Evolutionary conservation across 37 sponge, comb jelly and placozoan genomes (phyloP).

Genomic region (Spongilla lacustris): DNA sequence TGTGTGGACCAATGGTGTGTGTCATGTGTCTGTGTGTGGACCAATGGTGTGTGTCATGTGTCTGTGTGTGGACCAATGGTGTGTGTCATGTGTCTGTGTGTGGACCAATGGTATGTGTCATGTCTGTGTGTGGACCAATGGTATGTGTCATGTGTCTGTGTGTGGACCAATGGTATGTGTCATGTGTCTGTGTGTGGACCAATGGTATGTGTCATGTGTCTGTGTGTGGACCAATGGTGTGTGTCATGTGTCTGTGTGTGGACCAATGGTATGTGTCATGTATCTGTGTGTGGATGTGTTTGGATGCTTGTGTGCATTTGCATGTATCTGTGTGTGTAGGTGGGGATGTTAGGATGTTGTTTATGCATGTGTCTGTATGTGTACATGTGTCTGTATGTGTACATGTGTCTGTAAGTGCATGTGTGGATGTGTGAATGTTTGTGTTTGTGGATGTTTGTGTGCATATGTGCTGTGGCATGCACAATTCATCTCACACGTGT

Average conservation of each 20-base stretch:
- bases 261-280: not conserved
- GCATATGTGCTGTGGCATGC: not conserved
- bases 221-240: not conserved
- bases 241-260: not conserved
- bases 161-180: not conserved
- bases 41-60: not conserved
- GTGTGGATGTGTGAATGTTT: not conserved
- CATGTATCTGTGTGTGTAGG: no score
- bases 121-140: no score
- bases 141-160: not conserved
- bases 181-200: not conserved
- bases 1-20: not conserved
- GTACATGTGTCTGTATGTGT: not conserved
- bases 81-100: not conserved
- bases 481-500: not conserved
- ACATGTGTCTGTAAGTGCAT: not conserved
- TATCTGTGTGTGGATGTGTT: not conserved
- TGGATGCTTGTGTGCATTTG: no score
- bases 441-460: no score
- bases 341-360: no score
- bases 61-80: not conserved
- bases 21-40: not conserved
- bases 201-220: not conserved
- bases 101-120: no score
- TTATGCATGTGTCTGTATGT: not conserved